Evolutionary conservation across 1,140 invertebrate genomes (phyloP).

Genomic region (Nautilus pompilius): DNA sequence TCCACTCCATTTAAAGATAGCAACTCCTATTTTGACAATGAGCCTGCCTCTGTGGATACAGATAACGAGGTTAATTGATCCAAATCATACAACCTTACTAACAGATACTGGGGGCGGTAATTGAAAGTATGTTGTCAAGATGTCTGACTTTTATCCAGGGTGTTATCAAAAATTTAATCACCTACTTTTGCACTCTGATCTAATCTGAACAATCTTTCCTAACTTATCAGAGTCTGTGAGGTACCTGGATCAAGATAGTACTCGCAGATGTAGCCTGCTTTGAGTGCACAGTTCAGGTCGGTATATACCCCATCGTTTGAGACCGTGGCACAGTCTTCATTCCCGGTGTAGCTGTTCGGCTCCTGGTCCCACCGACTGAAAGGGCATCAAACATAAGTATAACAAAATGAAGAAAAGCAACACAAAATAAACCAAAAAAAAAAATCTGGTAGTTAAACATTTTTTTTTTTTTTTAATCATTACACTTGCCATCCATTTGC

Average conservation of each 20-base stretch:
- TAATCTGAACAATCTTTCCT: too few relatives aligned
- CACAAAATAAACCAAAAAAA: background rate
- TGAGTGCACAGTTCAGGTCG: conserved; percentile 17
- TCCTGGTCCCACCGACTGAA: conserved; percentile 29
- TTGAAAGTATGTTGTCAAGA: background rate
- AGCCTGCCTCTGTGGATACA: too few relatives aligned
- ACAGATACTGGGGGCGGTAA: too few relatives aligned
- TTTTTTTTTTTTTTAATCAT: background rate
- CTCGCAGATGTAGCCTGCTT: conserved; percentile 22
- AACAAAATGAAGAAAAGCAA: background rate
- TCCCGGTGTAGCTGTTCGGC: conserved; percentile 25
- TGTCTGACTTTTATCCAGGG: background rate
- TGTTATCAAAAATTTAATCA: background rate
- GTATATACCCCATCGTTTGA: conserved; percentile 15
- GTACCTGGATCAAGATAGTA: background rate
- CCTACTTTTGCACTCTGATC: background rate
- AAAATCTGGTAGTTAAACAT: background rate
- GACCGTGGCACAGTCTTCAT: conserved; percentile 21
- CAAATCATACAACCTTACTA: too few relatives aligned
- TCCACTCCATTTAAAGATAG: too few relatives aligned
- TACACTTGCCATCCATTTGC: background rate
- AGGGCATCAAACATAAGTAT: too few relatives aligned
- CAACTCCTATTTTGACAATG: too few relatives aligned
- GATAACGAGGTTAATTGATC: too few relatives aligned
- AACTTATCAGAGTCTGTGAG: too few relatives aligned